A percentile compares a stretch with the other conserved stretches of the same genome.
Conservation (phyloP, 2,797 vertebrate species). For the Artibeus lituratus region DNA sequence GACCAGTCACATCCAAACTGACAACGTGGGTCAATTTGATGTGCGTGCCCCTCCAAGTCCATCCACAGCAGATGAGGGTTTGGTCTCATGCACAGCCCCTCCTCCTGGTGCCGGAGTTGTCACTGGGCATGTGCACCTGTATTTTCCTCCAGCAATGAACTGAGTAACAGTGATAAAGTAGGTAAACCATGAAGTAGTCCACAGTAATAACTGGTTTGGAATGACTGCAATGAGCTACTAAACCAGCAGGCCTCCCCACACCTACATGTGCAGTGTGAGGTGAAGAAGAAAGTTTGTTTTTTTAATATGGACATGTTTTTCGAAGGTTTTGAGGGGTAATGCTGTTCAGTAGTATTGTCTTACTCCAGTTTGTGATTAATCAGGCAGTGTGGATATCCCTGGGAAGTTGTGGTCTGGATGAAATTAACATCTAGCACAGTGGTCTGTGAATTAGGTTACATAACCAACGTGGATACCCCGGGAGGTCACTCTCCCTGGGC, state of each 20-base stretch:
- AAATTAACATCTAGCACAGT: no score
- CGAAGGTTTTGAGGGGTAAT: background rate
- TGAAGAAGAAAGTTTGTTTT: no score
- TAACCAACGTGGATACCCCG: slow-evolving; percentile 78
- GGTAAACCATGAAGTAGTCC: background rate
- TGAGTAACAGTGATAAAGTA: background rate
- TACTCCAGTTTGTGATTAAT: background rate
- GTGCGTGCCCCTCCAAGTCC: background rate
- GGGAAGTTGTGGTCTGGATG: no score
- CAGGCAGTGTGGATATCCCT: background rate
- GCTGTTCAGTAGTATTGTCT: background rate
- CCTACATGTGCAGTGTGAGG: background rate
- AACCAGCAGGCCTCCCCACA: background rate
- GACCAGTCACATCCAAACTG: background rate
- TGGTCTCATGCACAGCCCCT: background rate
- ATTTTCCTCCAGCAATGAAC: background rate
- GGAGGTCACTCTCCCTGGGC: slow-evolving; percentile 82
- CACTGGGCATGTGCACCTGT: background rate
- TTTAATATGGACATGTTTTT: no score
- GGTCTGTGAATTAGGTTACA: background rate
- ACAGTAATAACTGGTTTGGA: background rate
- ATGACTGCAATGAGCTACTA: background rate
- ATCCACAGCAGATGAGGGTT: background rate
- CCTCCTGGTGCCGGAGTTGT: background rate
- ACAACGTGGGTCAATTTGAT: no score